Evolutionary conservation across 2,113 vertebrate genomes (phyloP).

Genomic region (Sula dactylatra): DNA sequence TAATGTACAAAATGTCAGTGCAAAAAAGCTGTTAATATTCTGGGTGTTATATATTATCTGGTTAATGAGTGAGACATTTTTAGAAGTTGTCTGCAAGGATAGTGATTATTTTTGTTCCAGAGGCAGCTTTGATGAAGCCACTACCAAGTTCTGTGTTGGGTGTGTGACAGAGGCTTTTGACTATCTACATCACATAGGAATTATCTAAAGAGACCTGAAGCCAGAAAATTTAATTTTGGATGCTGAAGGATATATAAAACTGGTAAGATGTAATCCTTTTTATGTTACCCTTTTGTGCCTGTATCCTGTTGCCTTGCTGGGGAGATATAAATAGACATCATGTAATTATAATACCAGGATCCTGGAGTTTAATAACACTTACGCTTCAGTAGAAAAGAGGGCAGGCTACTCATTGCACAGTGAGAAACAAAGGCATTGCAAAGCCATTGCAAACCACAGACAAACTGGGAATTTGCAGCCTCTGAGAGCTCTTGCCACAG

Average conservation of each 20-base stretch:
- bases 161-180: constrained; percentile 93
- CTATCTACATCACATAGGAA: constrained; percentile 88
- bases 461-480: neutral
- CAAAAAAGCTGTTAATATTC: neutral
- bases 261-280: constrained; percentile 73
- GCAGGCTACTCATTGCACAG: neutral
- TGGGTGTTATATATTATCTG: neutral
- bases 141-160: constrained; percentile 88
- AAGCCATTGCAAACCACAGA: neutral
- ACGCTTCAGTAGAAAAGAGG: neutral
- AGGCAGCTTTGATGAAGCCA: constrained; percentile 89
- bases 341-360: neutral
- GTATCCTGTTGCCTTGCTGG: neutral
- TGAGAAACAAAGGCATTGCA: neutral
- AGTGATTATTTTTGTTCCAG: constrained; percentile 66
- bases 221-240: constrained; percentile 95
- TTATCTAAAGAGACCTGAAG: constrained; percentile 93
- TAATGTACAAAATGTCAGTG: neutral
- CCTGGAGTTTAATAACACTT: neutral
- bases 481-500: neutral
- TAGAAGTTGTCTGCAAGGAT: neutral
- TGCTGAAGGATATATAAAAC: constrained; percentile 88
- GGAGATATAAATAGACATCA: neutral
- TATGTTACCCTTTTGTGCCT: neutral
- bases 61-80: neutral